Conservation (phyloP, 2,113 vertebrate species). For the Capricornis sumatraensis region DNA sequence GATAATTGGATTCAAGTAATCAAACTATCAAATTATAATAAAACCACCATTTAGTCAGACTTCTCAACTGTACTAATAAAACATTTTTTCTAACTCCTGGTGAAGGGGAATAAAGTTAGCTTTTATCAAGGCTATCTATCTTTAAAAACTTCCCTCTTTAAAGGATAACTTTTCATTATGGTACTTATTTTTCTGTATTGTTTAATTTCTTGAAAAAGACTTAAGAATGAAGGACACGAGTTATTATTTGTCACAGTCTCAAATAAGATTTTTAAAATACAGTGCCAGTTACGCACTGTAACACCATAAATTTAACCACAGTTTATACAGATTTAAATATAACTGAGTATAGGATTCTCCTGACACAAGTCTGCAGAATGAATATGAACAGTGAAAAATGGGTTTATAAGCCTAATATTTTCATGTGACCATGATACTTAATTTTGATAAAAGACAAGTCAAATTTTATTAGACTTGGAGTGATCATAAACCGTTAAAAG, state of each 20-base stretch:
- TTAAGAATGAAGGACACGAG: not conserved
- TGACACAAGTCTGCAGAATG: not conserved
- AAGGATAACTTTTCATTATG: not conserved
- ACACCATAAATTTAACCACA: not conserved
- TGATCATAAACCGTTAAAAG: not conserved
- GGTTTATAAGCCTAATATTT: not conserved
- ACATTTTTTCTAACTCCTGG: not conserved
- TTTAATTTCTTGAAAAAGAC: not conserved
- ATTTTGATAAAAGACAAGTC: not conserved
- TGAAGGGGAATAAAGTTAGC: not conserved
- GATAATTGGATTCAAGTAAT: not conserved
- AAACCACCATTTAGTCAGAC: not conserved
- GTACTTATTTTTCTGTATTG: not conserved
- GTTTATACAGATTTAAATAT: not conserved
- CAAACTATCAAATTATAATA: not conserved
- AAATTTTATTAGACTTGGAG: not conserved
- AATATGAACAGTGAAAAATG: not conserved
- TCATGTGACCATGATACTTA: not conserved
- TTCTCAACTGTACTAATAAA: conserved; percentile 10
- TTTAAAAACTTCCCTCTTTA: not conserved
- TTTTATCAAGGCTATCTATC: not conserved
- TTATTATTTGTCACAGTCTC: not conserved
- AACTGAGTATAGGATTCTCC: not conserved
- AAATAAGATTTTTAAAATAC: not conserved
- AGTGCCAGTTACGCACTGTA: not conserved